Conservation (phyloP, 1,140 invertebrate genomes). For the Melanaphis sacchari region DNA sequence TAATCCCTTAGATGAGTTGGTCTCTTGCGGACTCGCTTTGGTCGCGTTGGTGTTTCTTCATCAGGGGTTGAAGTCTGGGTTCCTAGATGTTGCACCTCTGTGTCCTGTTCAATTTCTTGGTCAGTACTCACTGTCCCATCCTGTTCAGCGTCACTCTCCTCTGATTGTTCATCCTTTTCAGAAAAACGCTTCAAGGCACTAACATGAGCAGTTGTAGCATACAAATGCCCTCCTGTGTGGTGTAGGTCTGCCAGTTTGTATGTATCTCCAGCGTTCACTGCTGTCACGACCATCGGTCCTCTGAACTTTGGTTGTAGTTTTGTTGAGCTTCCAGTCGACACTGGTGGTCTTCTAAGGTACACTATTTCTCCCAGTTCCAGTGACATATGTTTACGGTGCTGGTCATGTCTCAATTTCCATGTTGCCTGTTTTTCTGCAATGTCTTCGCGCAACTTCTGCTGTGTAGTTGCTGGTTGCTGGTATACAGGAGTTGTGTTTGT, state of each 20-base stretch:
- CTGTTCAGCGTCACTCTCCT: background rate
- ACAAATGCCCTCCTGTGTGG: background rate
- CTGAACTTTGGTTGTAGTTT: background rate
- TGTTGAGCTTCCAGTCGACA: background rate
- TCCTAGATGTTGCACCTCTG: background rate
- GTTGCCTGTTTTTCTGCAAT: background rate
- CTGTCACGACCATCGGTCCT: background rate
- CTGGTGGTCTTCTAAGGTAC: background rate
- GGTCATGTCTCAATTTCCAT: background rate
- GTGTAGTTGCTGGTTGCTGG: background rate
- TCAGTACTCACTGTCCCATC: too few relatives aligned
- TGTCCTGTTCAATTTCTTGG: background rate
- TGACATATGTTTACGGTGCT: background rate
- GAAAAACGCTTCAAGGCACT: background rate
- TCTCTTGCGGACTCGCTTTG: background rate
- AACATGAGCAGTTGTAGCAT: conserved; percentile 1
- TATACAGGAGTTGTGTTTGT: background rate
- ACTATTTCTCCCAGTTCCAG: background rate
- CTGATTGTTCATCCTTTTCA: background rate
- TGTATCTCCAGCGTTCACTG: background rate
- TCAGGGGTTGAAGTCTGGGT: background rate
- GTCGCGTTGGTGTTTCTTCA: background rate
- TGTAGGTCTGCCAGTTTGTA: background rate
- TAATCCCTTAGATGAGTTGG: background rate
- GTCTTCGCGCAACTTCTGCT: background rate